A percentile compares a stretch with the other conserved stretches of the same genome.
These are phyloP conservation scores for Nebria salina DNA, from an alignment of 2,888 invertebrate species.

Conservation along the genomic window DNA sequence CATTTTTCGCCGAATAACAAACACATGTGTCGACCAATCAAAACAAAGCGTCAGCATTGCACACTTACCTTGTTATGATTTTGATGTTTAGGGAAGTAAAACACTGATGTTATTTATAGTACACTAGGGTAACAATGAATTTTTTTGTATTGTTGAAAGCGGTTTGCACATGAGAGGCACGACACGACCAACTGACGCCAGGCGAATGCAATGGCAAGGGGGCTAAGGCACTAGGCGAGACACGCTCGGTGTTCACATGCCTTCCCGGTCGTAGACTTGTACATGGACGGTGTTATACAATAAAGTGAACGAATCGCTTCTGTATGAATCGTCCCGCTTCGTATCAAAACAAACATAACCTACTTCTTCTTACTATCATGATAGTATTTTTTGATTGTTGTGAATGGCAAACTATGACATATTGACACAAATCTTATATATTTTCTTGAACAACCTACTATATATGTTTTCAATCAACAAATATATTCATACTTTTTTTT, in stretches of 20 bases:
- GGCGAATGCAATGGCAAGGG: conserved; percentile 30
- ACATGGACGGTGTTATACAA: conserved; percentile 38
- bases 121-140: not conserved
- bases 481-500: too few species aligned
- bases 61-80: not conserved
- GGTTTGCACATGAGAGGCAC: conserved; percentile 30
- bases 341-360: conserved; percentile 14
- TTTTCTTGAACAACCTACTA: too few species aligned
- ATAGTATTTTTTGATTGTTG: too few species aligned
- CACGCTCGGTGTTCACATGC: conserved; percentile 40
- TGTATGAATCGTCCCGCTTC: conserved; percentile 29
- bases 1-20: not conserved
- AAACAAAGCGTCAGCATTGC: not conserved
- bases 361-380: not conserved
- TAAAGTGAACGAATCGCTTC: conserved; percentile 9
- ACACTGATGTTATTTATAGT: not conserved
- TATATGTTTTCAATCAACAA: too few species aligned
- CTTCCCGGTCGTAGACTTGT: conserved; percentile 43
- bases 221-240: conserved; percentile 40
- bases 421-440: too few species aligned
- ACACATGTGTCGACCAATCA: not conserved
- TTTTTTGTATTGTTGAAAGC: not conserved
- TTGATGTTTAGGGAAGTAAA: not conserved
- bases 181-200: conserved; percentile 35
- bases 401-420: too few species aligned